Conservation (phyloP, 2,797 vertebrate genomes). For the Gymnoscopelus microlampas region DNA sequence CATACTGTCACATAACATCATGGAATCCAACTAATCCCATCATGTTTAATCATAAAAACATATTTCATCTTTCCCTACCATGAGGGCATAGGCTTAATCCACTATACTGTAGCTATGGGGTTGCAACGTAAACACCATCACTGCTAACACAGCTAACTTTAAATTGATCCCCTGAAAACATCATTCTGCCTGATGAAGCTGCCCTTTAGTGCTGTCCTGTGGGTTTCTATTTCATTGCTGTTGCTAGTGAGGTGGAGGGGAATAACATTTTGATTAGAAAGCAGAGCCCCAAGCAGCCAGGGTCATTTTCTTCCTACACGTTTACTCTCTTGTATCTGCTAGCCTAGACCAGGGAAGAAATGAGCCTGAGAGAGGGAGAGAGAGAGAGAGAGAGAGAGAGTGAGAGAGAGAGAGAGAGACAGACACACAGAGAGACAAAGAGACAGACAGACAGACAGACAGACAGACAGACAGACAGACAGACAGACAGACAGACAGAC, state of each 20-base stretch:
- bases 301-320: slow-evolving; percentile 58
- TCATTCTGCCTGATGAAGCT: slow-evolving; percentile 30
- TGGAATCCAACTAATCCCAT: slow-evolving; percentile 6
- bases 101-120: slow-evolving; percentile 28
- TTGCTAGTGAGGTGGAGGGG: slow-evolving; percentile 33
- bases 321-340: slow-evolving; percentile 53
- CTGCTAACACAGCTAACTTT: slow-evolving; percentile 54
- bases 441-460: neutral
- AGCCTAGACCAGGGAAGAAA: slow-evolving; percentile 26
- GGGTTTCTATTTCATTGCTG: slow-evolving; percentile 65
- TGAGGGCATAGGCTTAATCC: slow-evolving; percentile 16
- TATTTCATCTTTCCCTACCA: slow-evolving; percentile 23
- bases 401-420: neutral
- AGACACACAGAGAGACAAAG: neutral
- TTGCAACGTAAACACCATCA: slow-evolving; percentile 53
- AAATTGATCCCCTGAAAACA: slow-evolving; percentile 63
- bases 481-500: neutral
- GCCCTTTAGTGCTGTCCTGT: slow-evolving; percentile 52
- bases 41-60: slow-evolving; percentile 18
- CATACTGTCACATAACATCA: neutral
- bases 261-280: slow-evolving; percentile 77
- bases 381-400: slow-evolving; percentile 21
- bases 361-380: slow-evolving; percentile 2
- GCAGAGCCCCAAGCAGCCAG: slow-evolving; percentile 53
- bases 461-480: neutral